Conservation (phyloP, 2,888 invertebrate genomes). For the Trichogramma dendrolimi region DNA sequence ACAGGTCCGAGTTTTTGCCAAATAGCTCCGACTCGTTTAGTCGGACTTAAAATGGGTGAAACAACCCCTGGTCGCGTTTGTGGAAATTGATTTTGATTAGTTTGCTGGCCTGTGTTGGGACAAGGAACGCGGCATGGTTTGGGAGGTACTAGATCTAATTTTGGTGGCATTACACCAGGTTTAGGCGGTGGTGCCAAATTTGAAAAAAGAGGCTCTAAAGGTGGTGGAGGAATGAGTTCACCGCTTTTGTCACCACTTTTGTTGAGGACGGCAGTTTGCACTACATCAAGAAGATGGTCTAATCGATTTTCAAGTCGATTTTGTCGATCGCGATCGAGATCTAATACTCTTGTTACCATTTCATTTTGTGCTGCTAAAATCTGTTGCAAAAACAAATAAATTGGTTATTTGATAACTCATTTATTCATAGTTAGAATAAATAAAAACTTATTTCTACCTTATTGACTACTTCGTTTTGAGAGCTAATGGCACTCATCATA, state of each 20-base stretch:
- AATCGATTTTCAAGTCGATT: conserved; percentile 47
- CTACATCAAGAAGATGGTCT: conserved; percentile 47
- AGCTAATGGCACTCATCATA: conserved; percentile 47
- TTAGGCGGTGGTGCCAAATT: conserved; percentile 44
- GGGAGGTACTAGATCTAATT: conserved; percentile 48
- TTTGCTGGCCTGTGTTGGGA: conserved; percentile 38
- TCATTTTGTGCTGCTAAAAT: conserved; percentile 48
- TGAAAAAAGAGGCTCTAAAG: conserved; percentile 38
- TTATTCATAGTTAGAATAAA: not conserved
- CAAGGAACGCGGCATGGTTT: conserved; percentile 49
- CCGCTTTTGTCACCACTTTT: conserved; percentile 38
- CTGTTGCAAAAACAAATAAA: conserved; percentile 27
- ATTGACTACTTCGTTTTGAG: conserved; percentile 49
- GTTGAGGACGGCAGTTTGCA: conserved; percentile 43
- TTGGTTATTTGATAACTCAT: conserved; percentile 22
- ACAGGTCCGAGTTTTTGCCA: conserved; percentile 50
- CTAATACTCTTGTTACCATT: conserved; percentile 46
- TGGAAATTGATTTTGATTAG: conserved; percentile 42
- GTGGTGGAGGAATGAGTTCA: conserved; percentile 25
- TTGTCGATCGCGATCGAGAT: conserved; percentile 48
- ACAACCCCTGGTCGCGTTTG: conserved; percentile 44
- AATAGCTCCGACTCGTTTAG: conserved; percentile 40
- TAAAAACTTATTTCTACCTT: conserved; percentile 36
- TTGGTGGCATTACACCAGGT: conserved; percentile 46
- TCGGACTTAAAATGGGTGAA: conserved; percentile 41